Conservation (phyloP, 2,888 invertebrate species). For the Endotricha flammealis region DNA sequence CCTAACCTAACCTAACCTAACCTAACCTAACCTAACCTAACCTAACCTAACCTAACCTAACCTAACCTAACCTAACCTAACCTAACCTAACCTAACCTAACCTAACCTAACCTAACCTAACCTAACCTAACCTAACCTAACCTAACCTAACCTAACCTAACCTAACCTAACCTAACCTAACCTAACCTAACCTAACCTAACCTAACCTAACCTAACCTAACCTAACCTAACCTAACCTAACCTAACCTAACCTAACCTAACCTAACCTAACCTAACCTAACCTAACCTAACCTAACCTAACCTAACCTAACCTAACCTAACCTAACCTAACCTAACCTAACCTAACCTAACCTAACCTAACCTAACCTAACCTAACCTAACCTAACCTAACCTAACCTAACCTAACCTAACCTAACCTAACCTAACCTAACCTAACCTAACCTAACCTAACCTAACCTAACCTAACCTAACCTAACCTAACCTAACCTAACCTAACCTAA, state of each 20-base stretch:
- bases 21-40: slow-evolving; percentile 8
- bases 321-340: slow-evolving; percentile 16
- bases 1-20: slow-evolving; percentile 7
- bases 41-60: slow-evolving; percentile 7
- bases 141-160: slow-evolving; percentile 11
- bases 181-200: slow-evolving; percentile 16
- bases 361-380: slow-evolving; percentile 14
- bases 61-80: slow-evolving; percentile 9
- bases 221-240: slow-evolving; percentile 13
- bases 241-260: slow-evolving; percentile 16
- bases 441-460: slow-evolving; percentile 15
- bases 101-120: slow-evolving; percentile 9
- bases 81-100: slow-evolving; percentile 9
- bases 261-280: slow-evolving; percentile 15
- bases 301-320: slow-evolving; percentile 16
- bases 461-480: slow-evolving; percentile 17
- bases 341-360: slow-evolving; percentile 17
- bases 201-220: slow-evolving; percentile 17
- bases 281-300: slow-evolving; percentile 16
- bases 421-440: slow-evolving; percentile 15
- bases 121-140: slow-evolving; percentile 7
- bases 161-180: slow-evolving; percentile 13
- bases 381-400: slow-evolving; percentile 15
- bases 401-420: slow-evolving; percentile 14
- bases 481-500: slow-evolving; percentile 17